Conservation (phyloP, 2,797 vertebrate species). For the Triplophysa bombifrons region DNA sequence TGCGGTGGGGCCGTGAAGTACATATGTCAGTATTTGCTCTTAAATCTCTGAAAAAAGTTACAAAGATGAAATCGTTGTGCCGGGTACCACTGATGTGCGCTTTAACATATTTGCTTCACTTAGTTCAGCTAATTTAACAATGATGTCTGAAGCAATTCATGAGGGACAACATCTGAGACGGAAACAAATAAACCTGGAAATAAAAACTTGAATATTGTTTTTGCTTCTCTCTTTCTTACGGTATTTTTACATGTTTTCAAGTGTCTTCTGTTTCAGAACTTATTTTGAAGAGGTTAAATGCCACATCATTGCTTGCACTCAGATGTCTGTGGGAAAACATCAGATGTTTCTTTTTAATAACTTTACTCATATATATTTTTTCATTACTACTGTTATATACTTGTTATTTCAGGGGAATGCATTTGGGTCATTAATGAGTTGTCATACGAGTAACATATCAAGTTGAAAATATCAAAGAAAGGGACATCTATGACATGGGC, state of each 20-base stretch:
- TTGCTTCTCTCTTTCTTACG: constrained; percentile 26
- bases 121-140: constrained; percentile 52
- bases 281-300: constrained; percentile 9
- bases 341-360: constrained; percentile 34
- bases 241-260: background rate
- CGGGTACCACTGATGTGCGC: constrained; percentile 77
- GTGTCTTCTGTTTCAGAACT: background rate
- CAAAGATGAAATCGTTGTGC: constrained; percentile 73
- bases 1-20: constrained; percentile 75
- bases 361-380: constrained; percentile 19
- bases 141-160: constrained; percentile 46
- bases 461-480: constrained; percentile 43
- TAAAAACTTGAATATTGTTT: constrained; percentile 28
- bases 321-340: constrained; percentile 11
- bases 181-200: constrained; percentile 28
- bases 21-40: constrained; percentile 82
- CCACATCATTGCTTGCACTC: background rate
- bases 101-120: constrained; percentile 79
- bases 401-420: constrained; percentile 43
- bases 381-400: constrained; percentile 15
- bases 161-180: constrained; percentile 42
- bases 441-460: constrained; percentile 56
- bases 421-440: constrained; percentile 57
- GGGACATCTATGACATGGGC: constrained; percentile 51
- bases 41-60: constrained; percentile 59